A percentile compares a stretch with the other conserved stretches of the same genome.
Evolutionary conservation across 2,888 invertebrate genomes (phyloP).

Genomic region (Oligia strigilis): DNA sequence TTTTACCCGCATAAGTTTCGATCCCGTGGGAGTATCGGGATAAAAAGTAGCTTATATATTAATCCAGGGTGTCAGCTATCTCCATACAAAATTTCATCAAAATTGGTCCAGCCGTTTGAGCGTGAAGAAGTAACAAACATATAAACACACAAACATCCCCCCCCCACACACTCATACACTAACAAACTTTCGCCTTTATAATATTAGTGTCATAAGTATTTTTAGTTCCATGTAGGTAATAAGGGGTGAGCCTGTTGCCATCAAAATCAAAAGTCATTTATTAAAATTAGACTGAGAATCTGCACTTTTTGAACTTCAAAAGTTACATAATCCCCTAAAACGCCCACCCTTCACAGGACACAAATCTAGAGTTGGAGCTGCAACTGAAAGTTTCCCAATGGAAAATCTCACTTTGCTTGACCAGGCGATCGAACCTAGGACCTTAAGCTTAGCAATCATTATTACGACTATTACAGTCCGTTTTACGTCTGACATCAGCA

Average conservation of each 20-base stretch:
- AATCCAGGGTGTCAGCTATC: too few relatives aligned
- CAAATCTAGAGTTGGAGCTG: neutral
- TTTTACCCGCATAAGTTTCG: too few relatives aligned
- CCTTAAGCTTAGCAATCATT: neutral
- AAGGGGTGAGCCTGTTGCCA: neutral
- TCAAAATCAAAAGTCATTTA: too few relatives aligned
- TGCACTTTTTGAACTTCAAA: neutral
- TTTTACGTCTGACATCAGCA: too few relatives aligned
- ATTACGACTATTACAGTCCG: neutral
- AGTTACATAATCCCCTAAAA: neutral
- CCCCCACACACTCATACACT: too few relatives aligned
- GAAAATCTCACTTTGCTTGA: neutral
- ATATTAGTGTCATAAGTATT: neutral
- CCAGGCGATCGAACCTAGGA: neutral
- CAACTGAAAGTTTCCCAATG: neutral
- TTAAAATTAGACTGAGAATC: neutral
- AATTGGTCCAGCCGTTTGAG: too few relatives aligned
- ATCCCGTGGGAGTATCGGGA: too few relatives aligned
- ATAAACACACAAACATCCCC: too few relatives aligned
- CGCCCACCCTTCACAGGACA: neutral
- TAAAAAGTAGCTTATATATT: too few relatives aligned
- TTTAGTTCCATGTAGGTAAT: neutral
- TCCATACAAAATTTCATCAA: too few relatives aligned
- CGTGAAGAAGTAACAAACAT: too few relatives aligned
- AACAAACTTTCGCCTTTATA: too few relatives aligned